Base-by-base conservation (phyloP, 2,888 invertebrate species). In the Tolmerus cingulatus region DNA sequence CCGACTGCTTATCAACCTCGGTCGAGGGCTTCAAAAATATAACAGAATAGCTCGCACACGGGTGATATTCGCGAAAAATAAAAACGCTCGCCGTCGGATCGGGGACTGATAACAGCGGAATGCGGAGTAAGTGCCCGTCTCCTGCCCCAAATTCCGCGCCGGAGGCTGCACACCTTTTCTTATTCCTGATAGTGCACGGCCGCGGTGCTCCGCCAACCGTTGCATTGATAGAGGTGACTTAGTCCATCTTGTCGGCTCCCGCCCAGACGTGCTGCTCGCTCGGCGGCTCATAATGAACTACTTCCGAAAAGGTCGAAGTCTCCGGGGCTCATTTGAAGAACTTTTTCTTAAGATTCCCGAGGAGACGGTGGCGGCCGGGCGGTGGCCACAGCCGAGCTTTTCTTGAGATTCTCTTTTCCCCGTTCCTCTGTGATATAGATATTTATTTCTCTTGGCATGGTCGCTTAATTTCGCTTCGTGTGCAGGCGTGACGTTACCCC, bases 201-300 rank as follows among this genome's bases (percentile, higher is more conserved):
- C 43, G 34, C 78, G 43, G 40, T 78, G 78, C 23, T 78, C 78
- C 43, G 40, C 43, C 46, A 78, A 40, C 7, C 78, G 40, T 78
- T 78, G 23, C 78, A 78, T 78, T 66, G 43, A 78, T 78, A n/a
- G 34, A 34, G 34, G 51, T n/a, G 51, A 51, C 19, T 4, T 51
- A 66, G 66, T 66, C 66, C 66, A 66, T 66, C 66, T 19, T 8
- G 9, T 43, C 27, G n/a, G 66, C 16, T 19, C 19, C 23, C 23
- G 57, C 55, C 37, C 34, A 51, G 55, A 81, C 66, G 57, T 84
- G 4, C 23, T 84, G 66, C 37, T 34, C 14, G 81, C 23, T 23
- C 82, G 27, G 23, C 8, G 37, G 82, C 82, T 84, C 82, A 84
- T 84, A 84, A 84, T 84, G 85, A 74, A 85, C 85, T 85, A 74